A percentile compares a stretch with the other conserved stretches of the same genome.
Conservation (phyloP, 1,140 invertebrate species). For the Polypedilum pembai region DNA sequence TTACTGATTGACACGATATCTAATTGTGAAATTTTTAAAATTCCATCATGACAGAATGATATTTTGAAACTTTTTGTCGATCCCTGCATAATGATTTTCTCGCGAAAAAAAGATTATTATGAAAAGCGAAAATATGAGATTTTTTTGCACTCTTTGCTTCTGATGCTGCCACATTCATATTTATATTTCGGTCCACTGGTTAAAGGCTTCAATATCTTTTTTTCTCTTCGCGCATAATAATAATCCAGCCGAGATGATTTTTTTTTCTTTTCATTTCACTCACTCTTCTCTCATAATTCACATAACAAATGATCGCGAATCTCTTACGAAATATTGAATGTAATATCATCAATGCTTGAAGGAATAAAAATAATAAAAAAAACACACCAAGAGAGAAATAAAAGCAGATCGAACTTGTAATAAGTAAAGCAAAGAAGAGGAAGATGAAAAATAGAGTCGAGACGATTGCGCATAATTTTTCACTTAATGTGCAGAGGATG, state of each 20-base stretch:
- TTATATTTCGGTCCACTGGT: background rate
- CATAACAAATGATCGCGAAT: background rate
- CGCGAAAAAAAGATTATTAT: background rate
- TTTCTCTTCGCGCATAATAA: background rate
- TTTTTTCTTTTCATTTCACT: no score
- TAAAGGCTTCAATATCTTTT: background rate
- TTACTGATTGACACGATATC: no score
- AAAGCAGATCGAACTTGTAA: background rate
- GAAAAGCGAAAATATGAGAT: background rate
- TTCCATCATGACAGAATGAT: no score
- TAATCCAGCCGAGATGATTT: background rate
- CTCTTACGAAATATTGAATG: background rate
- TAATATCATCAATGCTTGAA: conserved; percentile 8
- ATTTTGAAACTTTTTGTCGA: no score
- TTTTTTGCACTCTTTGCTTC: background rate
- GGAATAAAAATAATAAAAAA: background rate
- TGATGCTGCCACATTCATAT: background rate
- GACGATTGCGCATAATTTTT: conserved; percentile 8
- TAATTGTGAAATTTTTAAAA: no score
- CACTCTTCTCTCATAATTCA: background rate
- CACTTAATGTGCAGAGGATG: background rate
- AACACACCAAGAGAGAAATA: no score
- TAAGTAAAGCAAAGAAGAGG: background rate
- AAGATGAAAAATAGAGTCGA: background rate
- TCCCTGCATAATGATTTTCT: no score